Conservation (phyloP, 1,140 invertebrate genomes). For the Micrasema longulum region DNA sequence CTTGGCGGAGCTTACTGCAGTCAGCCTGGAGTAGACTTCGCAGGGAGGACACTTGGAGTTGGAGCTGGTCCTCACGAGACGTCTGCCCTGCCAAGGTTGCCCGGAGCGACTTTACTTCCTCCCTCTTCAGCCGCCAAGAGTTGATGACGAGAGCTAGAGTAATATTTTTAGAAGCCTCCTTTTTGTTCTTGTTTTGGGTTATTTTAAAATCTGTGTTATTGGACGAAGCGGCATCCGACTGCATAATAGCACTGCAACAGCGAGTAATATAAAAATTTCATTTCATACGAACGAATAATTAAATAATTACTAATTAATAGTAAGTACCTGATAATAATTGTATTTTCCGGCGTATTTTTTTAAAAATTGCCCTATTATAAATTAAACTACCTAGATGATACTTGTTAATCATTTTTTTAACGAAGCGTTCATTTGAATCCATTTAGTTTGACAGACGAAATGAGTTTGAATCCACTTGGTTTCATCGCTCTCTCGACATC, state of each 20-base stretch:
- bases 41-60: constrained; percentile 70
- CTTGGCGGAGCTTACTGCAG: constrained; percentile 66
- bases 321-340: too few relatives aligned
- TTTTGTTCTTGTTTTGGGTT: constrained; percentile 50
- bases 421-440: too few relatives aligned
- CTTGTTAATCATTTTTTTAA: too few relatives aligned
- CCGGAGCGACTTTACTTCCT: constrained; percentile 65
- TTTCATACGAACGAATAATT: too few relatives aligned
- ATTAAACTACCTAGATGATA: too few relatives aligned
- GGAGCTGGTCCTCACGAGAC: constrained; percentile 65
- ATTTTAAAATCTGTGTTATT: constrained; percentile 52
- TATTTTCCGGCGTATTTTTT: too few relatives aligned
- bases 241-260: constrained; percentile 40
- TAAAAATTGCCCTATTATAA: too few relatives aligned
- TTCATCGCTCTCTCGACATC: too few relatives aligned
- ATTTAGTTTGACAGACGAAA: too few relatives aligned
- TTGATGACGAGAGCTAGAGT: constrained; percentile 66
- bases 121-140: constrained; percentile 68
- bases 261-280: too few relatives aligned
- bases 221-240: constrained; percentile 26
- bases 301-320: too few relatives aligned
- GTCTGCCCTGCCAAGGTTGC: constrained; percentile 64
- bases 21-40: constrained; percentile 70
- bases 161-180: constrained; percentile 63
- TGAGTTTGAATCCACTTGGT: too few relatives aligned